These are phyloP conservation scores for Belonocnema kinseyi DNA, from an alignment of 1,140 invertebrate genomes.

Conservation along the genomic window DNA sequence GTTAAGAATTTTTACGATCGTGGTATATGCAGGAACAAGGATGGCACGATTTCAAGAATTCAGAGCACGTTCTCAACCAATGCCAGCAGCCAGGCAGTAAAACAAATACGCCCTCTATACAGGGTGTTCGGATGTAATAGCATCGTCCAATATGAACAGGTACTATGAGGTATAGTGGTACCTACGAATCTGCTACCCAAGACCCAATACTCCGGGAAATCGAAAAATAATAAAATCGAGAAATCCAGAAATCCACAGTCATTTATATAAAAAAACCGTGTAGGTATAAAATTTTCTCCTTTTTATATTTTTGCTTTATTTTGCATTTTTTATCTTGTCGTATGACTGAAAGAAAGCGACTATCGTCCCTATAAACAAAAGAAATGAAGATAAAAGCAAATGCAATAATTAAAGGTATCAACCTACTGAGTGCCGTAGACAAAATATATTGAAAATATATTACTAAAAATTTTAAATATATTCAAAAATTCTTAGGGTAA, in stretches of 20 bases:
- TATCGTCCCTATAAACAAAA: no score
- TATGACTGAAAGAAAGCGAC: no score
- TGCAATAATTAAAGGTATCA: no score
- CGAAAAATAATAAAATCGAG: constrained; percentile 36
- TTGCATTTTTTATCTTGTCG: no score
- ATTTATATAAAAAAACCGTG: constrained; percentile 33
- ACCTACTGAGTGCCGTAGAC: no score
- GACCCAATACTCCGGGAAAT: constrained; percentile 49
- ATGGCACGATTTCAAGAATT: constrained; percentile 73
- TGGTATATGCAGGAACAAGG: constrained; percentile 64
- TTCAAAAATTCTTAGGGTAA: no score
- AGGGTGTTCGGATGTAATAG: constrained; percentile 65
- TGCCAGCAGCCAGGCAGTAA: constrained; percentile 74
- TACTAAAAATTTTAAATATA: no score
- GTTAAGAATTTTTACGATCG: constrained; percentile 64
- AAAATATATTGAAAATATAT: no score
- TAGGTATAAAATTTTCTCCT: background rate
- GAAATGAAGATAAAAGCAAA: no score
- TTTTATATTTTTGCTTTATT: background rate
- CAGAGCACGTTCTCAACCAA: constrained; percentile 75
- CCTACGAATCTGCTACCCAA: constrained; percentile 52
- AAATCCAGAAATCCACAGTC: constrained; percentile 44
- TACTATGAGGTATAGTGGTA: constrained; percentile 43
- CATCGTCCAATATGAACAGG: constrained; percentile 60
- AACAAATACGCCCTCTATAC: constrained; percentile 74